Percentiles rank a stretch among this genome's conserved stretches.
Evolutionary conservation across 2,888 invertebrate genomes (phyloP).

Genomic region (Operophtera brumata): DNA sequence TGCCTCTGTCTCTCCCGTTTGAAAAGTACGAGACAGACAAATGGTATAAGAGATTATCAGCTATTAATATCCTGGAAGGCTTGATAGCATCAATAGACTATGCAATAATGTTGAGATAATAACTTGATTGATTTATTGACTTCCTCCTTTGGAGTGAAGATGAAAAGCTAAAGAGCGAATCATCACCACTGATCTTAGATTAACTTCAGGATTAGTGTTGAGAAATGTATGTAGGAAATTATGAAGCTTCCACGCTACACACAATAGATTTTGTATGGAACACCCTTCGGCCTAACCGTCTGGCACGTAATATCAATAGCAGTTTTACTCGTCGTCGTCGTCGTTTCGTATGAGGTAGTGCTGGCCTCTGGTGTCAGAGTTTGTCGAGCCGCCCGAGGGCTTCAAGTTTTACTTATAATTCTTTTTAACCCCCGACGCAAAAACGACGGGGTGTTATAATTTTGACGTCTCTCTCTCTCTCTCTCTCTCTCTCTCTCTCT

Average conservation of each 20-base stretch:
- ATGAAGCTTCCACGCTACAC: neutral
- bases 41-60: conserved; percentile 18
- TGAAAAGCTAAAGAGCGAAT: conserved; percentile 1
- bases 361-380: no score
- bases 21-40: conserved; percentile 18
- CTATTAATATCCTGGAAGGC: conserved; percentile 19
- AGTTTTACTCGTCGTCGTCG: no score
- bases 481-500: no score
- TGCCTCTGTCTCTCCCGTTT: conserved; percentile 22
- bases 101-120: conserved; percentile 15
- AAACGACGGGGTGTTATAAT: no score
- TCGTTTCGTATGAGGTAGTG: no score
- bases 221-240: neutral
- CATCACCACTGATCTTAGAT: conserved; percentile 1
- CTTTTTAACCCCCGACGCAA: no score
- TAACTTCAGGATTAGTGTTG: neutral
- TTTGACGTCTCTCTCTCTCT: no score
- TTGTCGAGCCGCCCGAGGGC: no score
- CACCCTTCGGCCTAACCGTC: no score
- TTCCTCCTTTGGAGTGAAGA: conserved; percentile 17
- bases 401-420: no score
- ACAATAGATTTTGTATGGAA: neutral
- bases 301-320: no score
- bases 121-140: conserved; percentile 23
- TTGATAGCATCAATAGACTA: conserved; percentile 16